Conservation (phyloP, 2,113 vertebrate genomes). For the Arenaria interpres region DNA sequence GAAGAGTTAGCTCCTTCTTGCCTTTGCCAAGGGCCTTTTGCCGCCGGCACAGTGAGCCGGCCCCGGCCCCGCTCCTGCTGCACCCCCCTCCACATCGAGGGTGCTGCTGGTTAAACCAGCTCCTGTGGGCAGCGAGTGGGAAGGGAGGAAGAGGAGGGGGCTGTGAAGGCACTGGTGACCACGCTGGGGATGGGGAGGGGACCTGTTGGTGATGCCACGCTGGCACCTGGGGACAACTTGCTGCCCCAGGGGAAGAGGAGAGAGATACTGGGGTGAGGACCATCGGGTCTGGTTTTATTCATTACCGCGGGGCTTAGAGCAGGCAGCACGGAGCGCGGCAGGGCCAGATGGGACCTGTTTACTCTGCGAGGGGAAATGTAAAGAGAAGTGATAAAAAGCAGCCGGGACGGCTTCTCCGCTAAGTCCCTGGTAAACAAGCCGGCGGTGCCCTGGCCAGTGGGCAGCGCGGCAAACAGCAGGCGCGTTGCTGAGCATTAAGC, state of each 20-base stretch:
- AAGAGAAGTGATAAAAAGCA: slow-evolving; percentile 53
- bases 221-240: neutral
- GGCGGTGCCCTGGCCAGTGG: neutral
- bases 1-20: neutral
- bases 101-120: neutral
- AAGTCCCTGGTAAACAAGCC: slow-evolving; percentile 56
- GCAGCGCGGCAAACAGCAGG: neutral
- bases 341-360: slow-evolving; percentile 71
- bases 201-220: neutral
- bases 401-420: neutral
- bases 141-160: neutral
- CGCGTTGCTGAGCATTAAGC: neutral
- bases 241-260: neutral
- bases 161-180: neutral
- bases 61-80: neutral
- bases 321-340: neutral
- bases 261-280: neutral
- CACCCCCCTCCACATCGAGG: fast-evolving
- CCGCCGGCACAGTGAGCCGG: fast-evolving
- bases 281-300: slow-evolving; percentile 42
- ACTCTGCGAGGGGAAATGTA: slow-evolving; percentile 45
- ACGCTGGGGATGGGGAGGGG: neutral
- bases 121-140: neutral
- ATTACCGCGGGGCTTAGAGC: slow-evolving; percentile 29
- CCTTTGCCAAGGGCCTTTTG: neutral